A percentile compares a stretch with the other conserved stretches of the same genome.
Evolutionary conservation across 2,113 vertebrate genomes (phyloP).

Genomic region (Fregata magnificens): DNA sequence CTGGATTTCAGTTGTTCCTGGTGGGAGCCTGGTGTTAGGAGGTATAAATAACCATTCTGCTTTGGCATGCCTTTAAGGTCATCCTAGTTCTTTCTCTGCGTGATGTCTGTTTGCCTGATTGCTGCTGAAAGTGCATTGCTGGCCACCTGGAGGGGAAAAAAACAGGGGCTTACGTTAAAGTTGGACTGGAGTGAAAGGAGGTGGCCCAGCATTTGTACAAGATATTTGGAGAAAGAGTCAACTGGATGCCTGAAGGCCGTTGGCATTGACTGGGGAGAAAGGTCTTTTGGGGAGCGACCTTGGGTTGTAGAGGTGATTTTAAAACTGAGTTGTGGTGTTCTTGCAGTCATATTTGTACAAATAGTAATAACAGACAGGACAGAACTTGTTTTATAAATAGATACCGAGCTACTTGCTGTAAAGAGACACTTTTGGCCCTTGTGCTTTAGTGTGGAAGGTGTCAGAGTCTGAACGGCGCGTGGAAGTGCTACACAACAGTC

Average conservation of each 20-base stretch:
- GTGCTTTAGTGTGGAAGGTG: not conserved
- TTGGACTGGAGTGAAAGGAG: not conserved
- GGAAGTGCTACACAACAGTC: not conserved
- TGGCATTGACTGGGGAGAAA: not conserved
- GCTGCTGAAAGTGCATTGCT: not conserved
- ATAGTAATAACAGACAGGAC: not conserved
- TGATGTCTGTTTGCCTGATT: not conserved
- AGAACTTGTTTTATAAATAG: not conserved
- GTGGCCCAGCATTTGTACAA: not conserved
- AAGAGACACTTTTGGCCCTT: not conserved
- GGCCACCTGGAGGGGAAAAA: not conserved
- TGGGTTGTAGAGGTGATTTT: not conserved
- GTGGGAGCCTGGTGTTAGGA: not conserved
- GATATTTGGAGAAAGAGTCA: not conserved
- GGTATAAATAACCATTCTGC: not conserved
- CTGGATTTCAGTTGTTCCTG: not conserved
- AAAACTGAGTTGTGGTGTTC: not conserved
- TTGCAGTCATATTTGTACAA: not conserved
- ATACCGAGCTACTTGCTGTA: not conserved
- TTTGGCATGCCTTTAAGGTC: not conserved
- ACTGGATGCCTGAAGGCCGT: not conserved
- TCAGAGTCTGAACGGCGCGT: accelerated
- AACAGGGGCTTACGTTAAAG: not conserved
- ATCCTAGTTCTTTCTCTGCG: not conserved
- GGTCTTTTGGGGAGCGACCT: not conserved